Base-by-base conservation (phyloP, 92 coral and sea anemone genomes). In the Palythoa grandiflora region DNA sequence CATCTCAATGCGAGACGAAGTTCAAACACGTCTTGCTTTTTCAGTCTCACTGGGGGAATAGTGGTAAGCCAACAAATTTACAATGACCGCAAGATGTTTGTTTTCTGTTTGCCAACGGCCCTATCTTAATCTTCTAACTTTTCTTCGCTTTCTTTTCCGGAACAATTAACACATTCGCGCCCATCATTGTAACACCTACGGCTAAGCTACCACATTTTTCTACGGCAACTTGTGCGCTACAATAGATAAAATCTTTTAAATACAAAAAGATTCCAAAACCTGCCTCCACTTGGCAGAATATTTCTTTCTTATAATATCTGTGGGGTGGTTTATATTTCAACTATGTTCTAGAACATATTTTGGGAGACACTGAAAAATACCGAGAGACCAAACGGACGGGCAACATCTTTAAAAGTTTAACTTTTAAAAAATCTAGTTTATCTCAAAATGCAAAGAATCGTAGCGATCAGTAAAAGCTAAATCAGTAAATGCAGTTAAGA, bases 161-260 rank as follows among this genome's bases (percentile, higher is more conserved):
- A 6, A 47, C 86, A 47, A 81, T 81, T 81, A 81, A 81, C 86
- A 81, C 86, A n/a, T 81, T 81, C 86, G 86, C 76, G 86, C 86
- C 86, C 70, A 19, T 63, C 70, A 19, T 63, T 61, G 6, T 5
- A 61, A 55, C 61, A 55, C 14, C 61, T 15, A 81, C 75, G 66
- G 74, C 3, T 80, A 63, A 55, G 85, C 75, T 54, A 59, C 75
- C 86, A 68, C 75, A 54, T 54, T 65, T 65, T 21, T n/a, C 14
- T 28, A 28, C 28, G 28, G 28, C 28, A 28, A 28, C 28, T 6
- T 19, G 63, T 80, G 40, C 75, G n/a, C 3, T 57, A 20, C 3
- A 15, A 61, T 5, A 53, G 75, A n/a, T 7, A 75, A 63, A 52
- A 77, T 12, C 39, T 3, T 36, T 3, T 15, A 39, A 13, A 39